Conservation (phyloP, 1,140 invertebrate genomes). For the Zaprionus ornatus region DNA sequence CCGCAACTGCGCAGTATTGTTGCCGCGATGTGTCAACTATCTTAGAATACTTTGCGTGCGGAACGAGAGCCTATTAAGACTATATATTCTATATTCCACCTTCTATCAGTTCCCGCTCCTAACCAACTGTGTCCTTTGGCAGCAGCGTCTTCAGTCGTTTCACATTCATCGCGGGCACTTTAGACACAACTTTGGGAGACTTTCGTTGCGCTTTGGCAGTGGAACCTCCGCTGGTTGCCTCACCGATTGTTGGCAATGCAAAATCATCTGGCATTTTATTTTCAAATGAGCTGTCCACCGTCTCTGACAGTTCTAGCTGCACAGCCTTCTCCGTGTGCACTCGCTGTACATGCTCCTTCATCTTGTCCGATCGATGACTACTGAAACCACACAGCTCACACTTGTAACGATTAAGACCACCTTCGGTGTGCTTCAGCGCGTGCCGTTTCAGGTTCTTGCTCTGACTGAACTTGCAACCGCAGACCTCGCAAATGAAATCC, state of each 20-base stretch:
- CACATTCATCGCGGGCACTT: conserved; percentile 5
- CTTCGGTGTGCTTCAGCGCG: conserved; percentile 83
- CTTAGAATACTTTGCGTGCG: background rate
- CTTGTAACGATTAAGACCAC: conserved; percentile 69
- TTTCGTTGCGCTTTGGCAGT: conserved; percentile 4
- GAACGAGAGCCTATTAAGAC: background rate
- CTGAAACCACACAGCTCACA: conserved; percentile 85
- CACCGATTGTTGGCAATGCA: conserved; percentile 49
- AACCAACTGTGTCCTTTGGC: conserved; percentile 43
- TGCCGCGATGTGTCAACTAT: background rate
- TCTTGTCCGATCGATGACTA: conserved; percentile 85
- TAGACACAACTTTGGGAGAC: background rate
- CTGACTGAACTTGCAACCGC: conserved; percentile 85
- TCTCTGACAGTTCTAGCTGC: conserved; percentile 78
- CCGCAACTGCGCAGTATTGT: conserved; percentile 15
- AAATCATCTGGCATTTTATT: conserved; percentile 72
- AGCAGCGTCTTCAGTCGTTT: conserved; percentile 59
- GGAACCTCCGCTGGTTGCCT: background rate
- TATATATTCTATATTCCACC: background rate
- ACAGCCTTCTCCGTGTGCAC: conserved; percentile 83
- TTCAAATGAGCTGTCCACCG: conserved; percentile 74
- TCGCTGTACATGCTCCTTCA: conserved; percentile 85
- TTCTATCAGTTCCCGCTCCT: background rate
- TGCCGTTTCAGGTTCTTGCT: conserved; percentile 85
- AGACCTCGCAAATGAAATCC: conserved; percentile 85